Evolutionary conservation across 2,888 invertebrate species (phyloP), one percentile per base, ranked within the genome.

Genomic region (Pomacea canaliculata): DNA sequence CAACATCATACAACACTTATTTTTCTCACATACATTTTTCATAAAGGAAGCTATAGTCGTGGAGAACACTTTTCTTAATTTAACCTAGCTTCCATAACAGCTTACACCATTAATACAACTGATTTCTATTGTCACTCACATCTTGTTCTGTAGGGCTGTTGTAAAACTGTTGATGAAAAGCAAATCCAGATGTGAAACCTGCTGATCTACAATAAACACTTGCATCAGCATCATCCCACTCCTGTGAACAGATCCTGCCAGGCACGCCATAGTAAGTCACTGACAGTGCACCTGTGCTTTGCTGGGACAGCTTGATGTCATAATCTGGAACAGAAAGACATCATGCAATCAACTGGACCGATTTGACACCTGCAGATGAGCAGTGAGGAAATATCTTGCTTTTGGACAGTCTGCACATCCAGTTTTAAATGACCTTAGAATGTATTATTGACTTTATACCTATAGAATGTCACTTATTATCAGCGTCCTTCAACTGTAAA

Each of bases 231-330:
- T 87, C 86, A 37, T 81, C 83, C 86, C 87, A 88, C 59, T 82
- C 81, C 7, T 70, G 70, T 51, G 83, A 80, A 77, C 88, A 88
- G 48, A 88, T 94, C 93, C 87, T 93, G 68, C 87, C 87, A 37
- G 78, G 80, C n/a, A 84, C 81, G 7, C 86, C 86, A 88, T 51
- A 89, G 89, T 60, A 91, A 0, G 77, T 81, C 10, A 86, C 87
- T 27, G 76, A 74, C 48, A 86, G 72, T 5, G 75, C 69, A 5
- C 77, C 18, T 56, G 51, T 16, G 51, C 16, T 56, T 10, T 10
- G 51, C 51, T 56, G 4, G 51, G 12, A 13, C 51, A 56, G 10
- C 51, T 16, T 56, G 8, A 56, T 56, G 51, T 56, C 51, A 7
- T 56, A 56, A 56, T 56, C 51, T 56, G 51, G 1, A 56, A 56